Conservation (phyloP, 2,113 vertebrate genomes). For the Columba janthina region DNA sequence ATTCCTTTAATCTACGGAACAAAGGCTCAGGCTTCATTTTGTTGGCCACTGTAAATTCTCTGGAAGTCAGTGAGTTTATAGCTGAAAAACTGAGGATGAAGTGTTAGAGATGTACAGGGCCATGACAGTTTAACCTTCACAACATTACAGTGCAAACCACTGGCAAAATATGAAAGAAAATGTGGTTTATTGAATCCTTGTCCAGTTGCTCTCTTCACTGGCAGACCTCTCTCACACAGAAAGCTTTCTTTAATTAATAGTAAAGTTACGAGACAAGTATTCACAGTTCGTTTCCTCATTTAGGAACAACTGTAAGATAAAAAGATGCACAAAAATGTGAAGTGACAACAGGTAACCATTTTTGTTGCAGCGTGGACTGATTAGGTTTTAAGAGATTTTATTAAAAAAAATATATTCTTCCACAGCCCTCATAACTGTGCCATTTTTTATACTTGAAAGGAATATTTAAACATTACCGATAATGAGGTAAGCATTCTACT, state of each 20-base stretch:
- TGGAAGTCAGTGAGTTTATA: neutral
- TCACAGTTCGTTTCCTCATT: neutral
- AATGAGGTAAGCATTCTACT: neutral
- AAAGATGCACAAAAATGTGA: neutral
- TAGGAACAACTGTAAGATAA: neutral
- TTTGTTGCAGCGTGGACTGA: neutral
- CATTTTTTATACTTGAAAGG: constrained; percentile 2
- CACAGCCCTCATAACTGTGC: neutral
- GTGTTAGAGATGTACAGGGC: neutral
- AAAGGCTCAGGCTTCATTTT: neutral
- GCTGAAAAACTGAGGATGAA: neutral
- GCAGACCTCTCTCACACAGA: neutral
- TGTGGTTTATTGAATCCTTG: neutral
- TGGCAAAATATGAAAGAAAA: neutral
- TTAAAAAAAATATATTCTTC: neutral
- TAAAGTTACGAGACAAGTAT: neutral
- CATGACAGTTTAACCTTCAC: neutral
- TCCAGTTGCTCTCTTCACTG: neutral
- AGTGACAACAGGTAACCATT: neutral
- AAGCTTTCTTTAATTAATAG: neutral
- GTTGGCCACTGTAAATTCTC: neutral
- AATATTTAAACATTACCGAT: constrained; percentile 9
- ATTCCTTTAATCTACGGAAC: neutral
- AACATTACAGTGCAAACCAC: neutral
- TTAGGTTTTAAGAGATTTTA: neutral